phyloP scores from a whole-genome alignment of 2,113 vertebrate genomes.

The Brachyhypopomus gauderio region DNA sequence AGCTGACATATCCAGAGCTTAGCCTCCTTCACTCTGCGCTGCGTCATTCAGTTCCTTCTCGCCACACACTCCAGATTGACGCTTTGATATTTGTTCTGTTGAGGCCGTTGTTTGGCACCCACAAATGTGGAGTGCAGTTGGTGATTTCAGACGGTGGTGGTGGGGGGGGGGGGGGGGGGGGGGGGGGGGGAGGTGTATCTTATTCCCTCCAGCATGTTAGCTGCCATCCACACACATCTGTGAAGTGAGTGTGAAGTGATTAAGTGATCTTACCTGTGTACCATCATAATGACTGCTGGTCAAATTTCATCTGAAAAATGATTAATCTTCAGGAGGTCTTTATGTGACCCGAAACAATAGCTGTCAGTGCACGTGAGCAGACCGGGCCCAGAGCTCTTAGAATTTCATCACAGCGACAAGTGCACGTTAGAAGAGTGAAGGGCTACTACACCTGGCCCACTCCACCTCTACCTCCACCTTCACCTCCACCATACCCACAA shows the following conservation, averaged over 20 bases:
- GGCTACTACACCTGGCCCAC: too few species aligned
- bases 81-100: constrained; percentile 43
- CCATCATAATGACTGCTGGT: not conserved
- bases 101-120: constrained; percentile 3
- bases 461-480: too few species aligned
- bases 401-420: too few species aligned
- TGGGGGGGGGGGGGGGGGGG: not conserved
- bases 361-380: not conserved
- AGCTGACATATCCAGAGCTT: constrained; percentile 43
- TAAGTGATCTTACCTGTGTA: not conserved
- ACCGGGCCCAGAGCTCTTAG: too few species aligned
- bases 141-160: not conserved
- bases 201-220: not conserved
- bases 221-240: not conserved
- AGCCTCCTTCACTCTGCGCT: constrained; percentile 37
- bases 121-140: not conserved
- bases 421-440: too few species aligned
- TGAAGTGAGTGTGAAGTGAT: not conserved
- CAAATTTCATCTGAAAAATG: constrained; percentile 16
- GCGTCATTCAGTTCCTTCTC: constrained; percentile 9
- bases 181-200: not conserved
- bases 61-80: constrained; percentile 48
- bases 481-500: too few species aligned
- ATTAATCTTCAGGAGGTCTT: not conserved
- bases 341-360: not conserved